Conservation (phyloP, 2,113 vertebrate genomes). For the Sterna hirundo region DNA sequence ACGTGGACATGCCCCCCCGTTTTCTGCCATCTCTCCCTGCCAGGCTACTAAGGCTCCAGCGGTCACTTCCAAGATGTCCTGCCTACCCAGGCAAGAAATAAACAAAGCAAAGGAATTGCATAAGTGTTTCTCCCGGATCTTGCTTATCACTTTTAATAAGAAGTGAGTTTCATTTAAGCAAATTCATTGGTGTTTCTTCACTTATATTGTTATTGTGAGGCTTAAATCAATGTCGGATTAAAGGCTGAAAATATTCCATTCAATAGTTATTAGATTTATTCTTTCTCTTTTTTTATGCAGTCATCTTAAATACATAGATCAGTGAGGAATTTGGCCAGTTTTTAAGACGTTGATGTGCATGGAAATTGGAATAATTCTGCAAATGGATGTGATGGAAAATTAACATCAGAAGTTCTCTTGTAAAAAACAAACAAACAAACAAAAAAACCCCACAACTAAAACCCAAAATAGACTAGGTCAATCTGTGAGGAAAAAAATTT, state of each 20-base stretch:
- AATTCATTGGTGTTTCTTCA: conserved; percentile 16
- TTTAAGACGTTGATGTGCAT: not conserved
- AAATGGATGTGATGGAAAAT: not conserved
- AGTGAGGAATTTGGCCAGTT: not conserved
- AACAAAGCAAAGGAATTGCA: not conserved
- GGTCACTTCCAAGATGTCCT: not conserved
- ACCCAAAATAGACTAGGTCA: not conserved
- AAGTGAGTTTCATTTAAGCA: conserved; percentile 20
- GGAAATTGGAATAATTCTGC: not conserved
- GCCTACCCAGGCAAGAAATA: not conserved
- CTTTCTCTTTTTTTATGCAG: not conserved
- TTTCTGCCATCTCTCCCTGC: not conserved
- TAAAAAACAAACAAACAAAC: not conserved
- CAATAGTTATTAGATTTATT: conserved; percentile 43
- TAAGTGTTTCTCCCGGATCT: not conserved
- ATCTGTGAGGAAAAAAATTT: not conserved
- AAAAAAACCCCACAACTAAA: not conserved
- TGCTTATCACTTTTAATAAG: not conserved
- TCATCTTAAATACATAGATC: not conserved
- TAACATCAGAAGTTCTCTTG: not conserved
- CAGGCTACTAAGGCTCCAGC: not conserved
- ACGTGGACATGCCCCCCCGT: rapidly evolving
- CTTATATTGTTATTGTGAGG: conserved; percentile 29
- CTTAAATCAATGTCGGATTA: conserved; percentile 54
- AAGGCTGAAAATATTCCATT: conserved; percentile 27